Evolutionary conservation across 2,113 vertebrate genomes (phyloP).

Genomic region (Peucedramus taeniatus): DNA sequence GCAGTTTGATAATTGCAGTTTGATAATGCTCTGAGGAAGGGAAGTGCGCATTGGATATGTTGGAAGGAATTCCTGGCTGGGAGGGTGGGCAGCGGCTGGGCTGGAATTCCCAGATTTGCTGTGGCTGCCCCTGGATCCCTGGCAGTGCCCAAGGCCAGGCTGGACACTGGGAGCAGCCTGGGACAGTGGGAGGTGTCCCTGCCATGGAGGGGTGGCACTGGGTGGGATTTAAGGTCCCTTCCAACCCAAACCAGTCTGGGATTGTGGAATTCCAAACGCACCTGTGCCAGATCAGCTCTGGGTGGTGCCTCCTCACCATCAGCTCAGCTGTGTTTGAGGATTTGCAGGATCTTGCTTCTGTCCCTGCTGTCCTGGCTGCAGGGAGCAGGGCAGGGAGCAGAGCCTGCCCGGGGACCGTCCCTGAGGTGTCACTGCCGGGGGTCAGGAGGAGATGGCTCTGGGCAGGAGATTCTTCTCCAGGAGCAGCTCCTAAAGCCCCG

Average conservation of each 20-base stretch:
- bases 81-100: background rate
- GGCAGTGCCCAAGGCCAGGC: background rate
- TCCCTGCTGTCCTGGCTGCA: background rate
- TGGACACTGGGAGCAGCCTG: background rate
- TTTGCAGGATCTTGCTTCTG: background rate
- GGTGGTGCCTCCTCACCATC: background rate
- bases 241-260: background rate
- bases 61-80: background rate
- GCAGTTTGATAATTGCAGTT: background rate
- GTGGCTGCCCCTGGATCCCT: background rate
- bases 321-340: background rate
- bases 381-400: background rate
- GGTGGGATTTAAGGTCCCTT: fast-evolving
- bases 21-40: fast-evolving
- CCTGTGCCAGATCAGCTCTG: fast-evolving
- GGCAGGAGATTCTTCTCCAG: background rate
- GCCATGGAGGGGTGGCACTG: background rate
- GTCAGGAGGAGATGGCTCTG: background rate
- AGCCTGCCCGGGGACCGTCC: background rate
- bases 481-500: background rate
- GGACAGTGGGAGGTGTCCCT: background rate
- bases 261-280: background rate
- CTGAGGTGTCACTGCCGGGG: background rate
- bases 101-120: background rate
- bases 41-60: fast-evolving